Conservation (phyloP, 2,888 invertebrate genomes). For the Coenonympha arcania region DNA sequence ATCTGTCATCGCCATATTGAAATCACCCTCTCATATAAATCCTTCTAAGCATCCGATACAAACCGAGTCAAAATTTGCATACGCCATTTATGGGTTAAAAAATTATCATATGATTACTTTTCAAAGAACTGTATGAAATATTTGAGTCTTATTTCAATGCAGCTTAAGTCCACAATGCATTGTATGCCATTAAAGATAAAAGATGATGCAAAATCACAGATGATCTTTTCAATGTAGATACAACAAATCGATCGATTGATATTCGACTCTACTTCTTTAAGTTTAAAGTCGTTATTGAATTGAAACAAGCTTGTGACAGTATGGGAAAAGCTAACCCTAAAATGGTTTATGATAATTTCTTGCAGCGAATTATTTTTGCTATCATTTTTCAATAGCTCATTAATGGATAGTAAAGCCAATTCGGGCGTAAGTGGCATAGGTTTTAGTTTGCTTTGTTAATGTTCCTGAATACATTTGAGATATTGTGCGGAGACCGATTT, state of each 20-base stretch:
- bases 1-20: conserved; percentile 69
- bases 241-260: neutral
- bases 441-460: conserved; percentile 46
- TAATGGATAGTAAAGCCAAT: conserved; percentile 55
- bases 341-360: conserved; percentile 66
- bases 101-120: conserved; percentile 45
- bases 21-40: conserved; percentile 42
- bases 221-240: conserved; percentile 37
- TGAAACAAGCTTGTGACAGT: conserved; percentile 17
- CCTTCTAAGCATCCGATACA: conserved; percentile 33
- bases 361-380: conserved; percentile 64
- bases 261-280: neutral
- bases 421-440: conserved; percentile 59
- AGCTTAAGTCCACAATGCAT: conserved; percentile 26
- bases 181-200: conserved; percentile 12
- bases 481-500: conserved; percentile 66
- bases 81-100: conserved; percentile 63
- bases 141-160: neutral
- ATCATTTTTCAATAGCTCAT: conserved; percentile 75
- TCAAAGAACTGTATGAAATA: neutral
- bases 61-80: conserved; percentile 57
- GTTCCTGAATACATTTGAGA: conserved; percentile 45
- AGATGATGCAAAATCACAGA: conserved; percentile 24
- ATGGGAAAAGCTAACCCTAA: conserved; percentile 56
- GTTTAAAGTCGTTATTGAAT: conserved; percentile 28